Conservation (phyloP, 37 sponge, comb jelly and placozoan genomes). For the Oscarella lobularis region DNA sequence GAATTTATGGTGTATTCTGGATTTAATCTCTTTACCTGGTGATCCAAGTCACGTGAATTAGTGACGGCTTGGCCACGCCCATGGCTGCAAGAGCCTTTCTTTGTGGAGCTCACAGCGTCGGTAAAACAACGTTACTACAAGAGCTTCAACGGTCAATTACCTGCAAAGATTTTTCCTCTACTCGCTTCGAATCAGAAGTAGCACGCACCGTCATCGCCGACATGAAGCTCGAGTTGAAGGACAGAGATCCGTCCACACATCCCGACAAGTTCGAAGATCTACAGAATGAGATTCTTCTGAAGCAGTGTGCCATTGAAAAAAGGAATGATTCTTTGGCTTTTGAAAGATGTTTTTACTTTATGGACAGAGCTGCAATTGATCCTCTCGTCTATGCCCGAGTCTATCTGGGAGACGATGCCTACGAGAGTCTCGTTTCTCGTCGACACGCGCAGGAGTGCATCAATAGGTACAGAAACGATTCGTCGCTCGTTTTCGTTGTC, state of each 20-base stretch:
- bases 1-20: too few relatives aligned
- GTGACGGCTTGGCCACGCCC: too few relatives aligned
- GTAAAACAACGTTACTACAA: background rate
- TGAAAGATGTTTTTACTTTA: background rate
- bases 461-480: background rate
- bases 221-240: background rate
- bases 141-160: background rate
- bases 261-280: background rate
- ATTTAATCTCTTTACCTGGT: too few relatives aligned
- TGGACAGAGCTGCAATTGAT: background rate
- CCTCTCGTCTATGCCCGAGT: background rate
- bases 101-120: constrained; percentile 1
- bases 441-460: background rate
- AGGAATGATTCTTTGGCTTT: background rate
- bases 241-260: background rate
- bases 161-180: background rate
- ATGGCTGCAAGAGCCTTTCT: background rate
- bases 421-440: background rate
- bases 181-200: background rate
- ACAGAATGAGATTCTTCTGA: background rate
- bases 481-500: background rate
- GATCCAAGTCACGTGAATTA: too few relatives aligned
- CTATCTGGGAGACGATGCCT: constrained; percentile 1
- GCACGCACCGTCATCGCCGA: background rate
- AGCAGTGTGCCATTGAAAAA: background rate